These are phyloP conservation scores for Zootoca vivipara DNA, from an alignment of 2,113 vertebrate genomes.

Conservation along the genomic window DNA sequence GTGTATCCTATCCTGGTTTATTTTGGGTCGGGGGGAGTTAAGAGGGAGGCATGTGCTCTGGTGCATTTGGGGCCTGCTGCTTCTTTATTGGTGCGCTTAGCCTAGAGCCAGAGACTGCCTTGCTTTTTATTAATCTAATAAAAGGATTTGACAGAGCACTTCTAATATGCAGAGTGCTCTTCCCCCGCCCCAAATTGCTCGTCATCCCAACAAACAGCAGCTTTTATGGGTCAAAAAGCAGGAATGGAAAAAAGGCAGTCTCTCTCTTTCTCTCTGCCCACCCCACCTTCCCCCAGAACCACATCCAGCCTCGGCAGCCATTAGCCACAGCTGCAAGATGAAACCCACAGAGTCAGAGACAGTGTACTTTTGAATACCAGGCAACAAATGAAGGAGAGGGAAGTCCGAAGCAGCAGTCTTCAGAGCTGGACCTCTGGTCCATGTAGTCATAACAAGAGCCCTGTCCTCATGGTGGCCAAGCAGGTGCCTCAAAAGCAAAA, in stretches of 20 bases:
- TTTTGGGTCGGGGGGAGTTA: neutral
- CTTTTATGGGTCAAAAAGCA: neutral
- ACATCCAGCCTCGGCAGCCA: neutral
- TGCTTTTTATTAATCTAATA: conserved; percentile 24
- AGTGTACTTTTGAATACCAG: neutral
- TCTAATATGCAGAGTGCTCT: neutral
- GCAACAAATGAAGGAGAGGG: neutral
- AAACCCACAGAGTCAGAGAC: neutral
- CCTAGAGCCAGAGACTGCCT: neutral
- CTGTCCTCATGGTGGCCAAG: too few species aligned
- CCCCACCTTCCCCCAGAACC: neutral
- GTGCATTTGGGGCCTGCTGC: neutral
- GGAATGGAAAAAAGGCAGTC: neutral
- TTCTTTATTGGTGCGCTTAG: conserved; percentile 19
- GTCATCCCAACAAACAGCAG: neutral
- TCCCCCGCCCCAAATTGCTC: too few species aligned
- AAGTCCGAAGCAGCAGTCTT: neutral
- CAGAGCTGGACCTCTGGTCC: too few species aligned
- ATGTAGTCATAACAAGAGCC: too few species aligned
- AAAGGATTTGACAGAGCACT: neutral
- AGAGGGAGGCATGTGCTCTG: neutral
- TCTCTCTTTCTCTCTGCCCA: neutral
- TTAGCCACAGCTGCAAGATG: too few species aligned
- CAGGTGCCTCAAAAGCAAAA: too few species aligned
- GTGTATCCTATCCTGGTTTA: neutral